Percentiles rank a stretch among this genome's conserved stretches.
phyloP scores from a whole-genome alignment of 2,888 invertebrate species.

The Melanophora roralis region DNA sequence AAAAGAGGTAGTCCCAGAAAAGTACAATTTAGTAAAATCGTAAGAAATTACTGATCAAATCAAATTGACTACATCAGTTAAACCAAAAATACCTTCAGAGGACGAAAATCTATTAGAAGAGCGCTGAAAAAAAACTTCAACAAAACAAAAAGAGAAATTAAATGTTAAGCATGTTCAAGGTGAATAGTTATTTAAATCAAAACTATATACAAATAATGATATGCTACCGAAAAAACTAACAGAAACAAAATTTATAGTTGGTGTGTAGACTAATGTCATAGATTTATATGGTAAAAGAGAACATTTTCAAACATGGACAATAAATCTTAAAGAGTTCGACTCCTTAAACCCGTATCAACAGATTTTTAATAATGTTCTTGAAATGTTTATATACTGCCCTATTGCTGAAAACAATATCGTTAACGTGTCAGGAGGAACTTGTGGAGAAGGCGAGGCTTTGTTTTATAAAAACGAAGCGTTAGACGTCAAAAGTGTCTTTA shows the following conservation, averaged over 20 bases:
- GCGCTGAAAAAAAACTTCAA: neutral
- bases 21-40: no score
- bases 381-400: neutral
- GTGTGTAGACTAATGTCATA: neutral
- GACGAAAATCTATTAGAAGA: neutral
- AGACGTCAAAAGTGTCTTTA: neutral
- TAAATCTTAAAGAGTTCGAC: neutral
- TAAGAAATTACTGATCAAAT: no score
- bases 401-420: neutral
- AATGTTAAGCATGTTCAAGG: neutral
- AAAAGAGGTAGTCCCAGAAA: no score
- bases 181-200: neutral
- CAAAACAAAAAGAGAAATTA: no score
- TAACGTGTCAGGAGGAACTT: neutral
- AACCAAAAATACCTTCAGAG: no score
- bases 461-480: neutral
- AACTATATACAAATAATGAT: no score
- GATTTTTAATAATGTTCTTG: neutral
- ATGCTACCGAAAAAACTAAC: neutral
- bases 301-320: no score
- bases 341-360: neutral
- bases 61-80: no score
- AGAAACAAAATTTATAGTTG: neutral
- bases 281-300: neutral
- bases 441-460: neutral